Evolutionary conservation across 2,113 vertebrate genomes (phyloP), one percentile per base, ranked within the genome.

Genomic region (Noturus placidus): DNA sequence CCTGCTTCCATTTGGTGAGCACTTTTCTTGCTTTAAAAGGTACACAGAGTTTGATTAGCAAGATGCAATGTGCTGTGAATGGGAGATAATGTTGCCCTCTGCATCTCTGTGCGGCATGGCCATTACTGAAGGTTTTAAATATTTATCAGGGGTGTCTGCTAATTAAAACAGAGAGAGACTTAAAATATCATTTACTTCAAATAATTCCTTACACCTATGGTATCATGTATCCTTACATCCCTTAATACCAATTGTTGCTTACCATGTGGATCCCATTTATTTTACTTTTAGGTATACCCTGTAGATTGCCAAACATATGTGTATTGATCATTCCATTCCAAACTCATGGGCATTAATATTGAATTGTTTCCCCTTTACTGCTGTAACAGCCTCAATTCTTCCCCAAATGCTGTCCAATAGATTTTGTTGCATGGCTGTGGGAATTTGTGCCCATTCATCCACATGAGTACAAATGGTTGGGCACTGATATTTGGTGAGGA

Each of bases 91-190:
- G 88, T 88, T 84, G 80, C 91, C 88, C 84, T 85, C 74, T 88
- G 89, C 83, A 3, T 81, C 77, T 91, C 87, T 87, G 80, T 91
- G 88, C 88, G 91, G 86, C 90, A 89, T 87, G 91, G 92, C 90
- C 92, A 92, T 87, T 93, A 92, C 91, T 89, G 90, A 90, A 86
- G 88, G 88, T 93, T 93, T 92, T 82, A 94, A 94, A 94, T 94
- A 94, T 93, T 93, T 93, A 94, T 94, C 91, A 93, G 92, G 92
- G 87, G 89, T 93, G 92, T 92, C 79, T 89, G 89, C 91, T 93
- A 95, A 95, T 95, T 94, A 94, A 94, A 94, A 92, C 92, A 93
- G 92, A 89, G 88, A 91, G 89, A 79, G 89, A 89, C 90, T 93
- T 93, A 86, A 92, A 89, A 50, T 50, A 50, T 46, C 42, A 46